A percentile compares a stretch with the other conserved stretches of the same genome.
These are phyloP conservation scores for Drosophila persimilis DNA, from an alignment of 1,140 invertebrate genomes.

Conservation along the genomic window DNA sequence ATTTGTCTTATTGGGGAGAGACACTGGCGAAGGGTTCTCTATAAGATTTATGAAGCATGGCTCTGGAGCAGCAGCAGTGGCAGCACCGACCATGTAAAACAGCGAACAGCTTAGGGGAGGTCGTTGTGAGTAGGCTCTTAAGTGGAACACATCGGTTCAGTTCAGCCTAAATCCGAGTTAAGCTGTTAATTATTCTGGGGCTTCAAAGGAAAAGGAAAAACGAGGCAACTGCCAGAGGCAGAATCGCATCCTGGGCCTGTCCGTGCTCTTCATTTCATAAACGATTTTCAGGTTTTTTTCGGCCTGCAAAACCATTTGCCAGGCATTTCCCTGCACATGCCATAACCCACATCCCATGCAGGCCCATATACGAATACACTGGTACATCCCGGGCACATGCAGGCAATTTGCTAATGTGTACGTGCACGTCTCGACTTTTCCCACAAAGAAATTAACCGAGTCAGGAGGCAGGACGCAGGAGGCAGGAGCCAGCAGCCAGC, in stretches of 20 bases:
- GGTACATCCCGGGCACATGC: slow-evolving; percentile 21
- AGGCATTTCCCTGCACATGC: slow-evolving; percentile 20
- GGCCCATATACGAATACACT: too few species aligned
- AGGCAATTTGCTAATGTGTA: slow-evolving; percentile 77
- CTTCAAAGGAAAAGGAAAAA: slow-evolving; percentile 38
- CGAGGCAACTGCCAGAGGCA: slow-evolving; percentile 6
- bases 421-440: slow-evolving; percentile 61
- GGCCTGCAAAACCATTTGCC: slow-evolving; percentile 41
- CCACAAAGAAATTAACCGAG: slow-evolving; percentile 64
- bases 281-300: slow-evolving; percentile 37
- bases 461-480: slow-evolving; percentile 7
- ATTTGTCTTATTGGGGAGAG: slow-evolving; percentile 69
- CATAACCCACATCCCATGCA: background rate
- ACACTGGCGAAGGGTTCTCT: background rate
- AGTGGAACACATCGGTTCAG: slow-evolving; percentile 6
- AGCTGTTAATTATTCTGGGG: slow-evolving; percentile 40
- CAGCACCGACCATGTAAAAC: slow-evolving; percentile 17
- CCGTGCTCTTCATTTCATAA: slow-evolving; percentile 45
- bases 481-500: background rate
- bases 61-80: background rate
- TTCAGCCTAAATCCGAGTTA: slow-evolving; percentile 37
- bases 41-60: slow-evolving; percentile 58
- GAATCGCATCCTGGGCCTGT: slow-evolving; percentile 22
- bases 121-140: background rate
- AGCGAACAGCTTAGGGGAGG: too few species aligned